These are phyloP conservation scores for Tetropium fuscum DNA, from an alignment of 2,888 invertebrate genomes.

Conservation along the genomic window DNA sequence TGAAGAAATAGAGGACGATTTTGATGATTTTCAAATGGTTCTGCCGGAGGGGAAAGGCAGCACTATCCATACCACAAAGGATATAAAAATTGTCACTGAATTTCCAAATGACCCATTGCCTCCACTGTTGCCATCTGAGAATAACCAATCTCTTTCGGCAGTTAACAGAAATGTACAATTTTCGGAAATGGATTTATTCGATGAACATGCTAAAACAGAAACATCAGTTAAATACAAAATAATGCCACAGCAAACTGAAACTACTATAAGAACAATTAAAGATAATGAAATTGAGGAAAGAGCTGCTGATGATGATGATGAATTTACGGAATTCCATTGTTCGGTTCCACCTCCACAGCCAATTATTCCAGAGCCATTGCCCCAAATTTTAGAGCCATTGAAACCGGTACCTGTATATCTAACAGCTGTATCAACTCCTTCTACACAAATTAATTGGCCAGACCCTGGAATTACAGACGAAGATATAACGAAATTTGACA, in stretches of 20 bases:
- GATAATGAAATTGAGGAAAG: too few relatives aligned
- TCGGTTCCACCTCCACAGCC: conserved; percentile 35
- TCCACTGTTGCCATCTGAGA: too few relatives aligned
- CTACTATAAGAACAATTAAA: too few relatives aligned
- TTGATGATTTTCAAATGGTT: conserved; percentile 61
- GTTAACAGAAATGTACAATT: too few relatives aligned
- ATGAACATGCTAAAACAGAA: too few relatives aligned
- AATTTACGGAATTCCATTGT: conserved; percentile 64
- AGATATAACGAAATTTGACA: conserved; percentile 60
- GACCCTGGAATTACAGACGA: conserved; percentile 70
- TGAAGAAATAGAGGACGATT: conserved; percentile 53
- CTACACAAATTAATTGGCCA: conserved; percentile 73
- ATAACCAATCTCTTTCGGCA: too few relatives aligned
- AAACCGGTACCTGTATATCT: conserved; percentile 46
- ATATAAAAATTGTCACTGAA: too few relatives aligned
- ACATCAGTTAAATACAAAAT: too few relatives aligned
- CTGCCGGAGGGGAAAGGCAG: conserved; percentile 38
- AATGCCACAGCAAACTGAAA: too few relatives aligned
- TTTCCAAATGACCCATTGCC: too few relatives aligned
- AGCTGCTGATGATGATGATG: conserved; percentile 57
- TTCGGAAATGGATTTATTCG: too few relatives aligned
- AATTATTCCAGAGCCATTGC: conserved; percentile 20
- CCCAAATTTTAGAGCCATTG: conserved; percentile 47
- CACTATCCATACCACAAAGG: too few relatives aligned
- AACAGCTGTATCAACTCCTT: conserved; percentile 17